Evolutionary conservation across 2,113 vertebrate genomes (phyloP), one percentile per base, ranked within the genome.

Genomic region (Pedionomus torquatus): DNA sequence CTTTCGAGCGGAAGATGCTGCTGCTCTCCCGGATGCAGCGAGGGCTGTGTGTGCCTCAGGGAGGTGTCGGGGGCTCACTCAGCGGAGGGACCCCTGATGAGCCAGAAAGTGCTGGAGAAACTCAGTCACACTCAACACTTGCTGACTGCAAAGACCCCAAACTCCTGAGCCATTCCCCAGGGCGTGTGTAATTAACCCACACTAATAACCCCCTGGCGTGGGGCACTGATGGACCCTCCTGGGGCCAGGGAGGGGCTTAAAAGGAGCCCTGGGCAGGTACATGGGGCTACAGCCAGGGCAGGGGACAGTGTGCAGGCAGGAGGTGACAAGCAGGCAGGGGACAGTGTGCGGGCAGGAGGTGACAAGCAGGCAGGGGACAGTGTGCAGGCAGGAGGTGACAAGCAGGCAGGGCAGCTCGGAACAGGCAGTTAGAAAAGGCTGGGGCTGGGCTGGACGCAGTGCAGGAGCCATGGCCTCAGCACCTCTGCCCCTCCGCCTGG

Each of bases 21-120:
- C 37, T 15, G 7, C 77, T 44, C 16, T 44, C 35, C 16, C 4
- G 64, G 52, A 20, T 15, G 24, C 65, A 11, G 61, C 1, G 10
- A 58, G 17, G 30, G 30, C 10, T 4, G 2, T 1, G 1, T 5
- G 17, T 24, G 4, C 52, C 26, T 15, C 1, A 13, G 28, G 68
- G 37, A 21, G 71, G 21, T 64, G 58, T 54, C 31, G 57, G 71
- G 48, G 19, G 6, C 21, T 63, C 7, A 3, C 30, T 25, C 10
- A 19, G 43, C 43, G 23, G 13, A 10, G 52, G 46, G n/a, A 23
- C 3, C 58, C 37, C 70, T 5, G 10, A 3, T 10, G 43, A 35
- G 77, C 69, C 55, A 41, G 20, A 10, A 33, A 25, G 23, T 10
- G 23, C 31, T 1, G 0, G 48, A 37, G 20, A 26, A n/a, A 11